Conservation (phyloP, 1,140 invertebrate species). For the Pemphigus obesinymphae region DNA sequence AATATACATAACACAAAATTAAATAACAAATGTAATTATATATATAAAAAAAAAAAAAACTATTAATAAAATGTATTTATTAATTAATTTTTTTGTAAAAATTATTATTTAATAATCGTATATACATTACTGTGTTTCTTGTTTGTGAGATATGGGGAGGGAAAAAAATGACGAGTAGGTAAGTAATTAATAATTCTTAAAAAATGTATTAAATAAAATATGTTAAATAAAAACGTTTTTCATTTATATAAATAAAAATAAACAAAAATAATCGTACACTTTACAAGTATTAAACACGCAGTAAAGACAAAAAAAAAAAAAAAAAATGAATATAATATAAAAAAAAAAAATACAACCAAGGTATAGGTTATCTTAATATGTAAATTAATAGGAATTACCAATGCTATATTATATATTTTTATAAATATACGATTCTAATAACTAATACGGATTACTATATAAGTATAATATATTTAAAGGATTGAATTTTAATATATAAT, state of each 20-base stretch:
- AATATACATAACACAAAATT: conserved; percentile 38
- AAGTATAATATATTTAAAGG: not conserved
- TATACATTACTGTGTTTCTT: no score
- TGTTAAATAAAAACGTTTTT: conserved; percentile 24
- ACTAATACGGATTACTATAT: no score
- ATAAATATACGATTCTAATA: no score
- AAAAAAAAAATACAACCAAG: conserved; percentile 2
- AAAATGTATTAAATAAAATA: not conserved
- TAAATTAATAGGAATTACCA: conserved; percentile 30
- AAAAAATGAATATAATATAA: not conserved
- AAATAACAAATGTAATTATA: conserved; percentile 33
- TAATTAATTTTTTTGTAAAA: not conserved
- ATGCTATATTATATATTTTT: not conserved
- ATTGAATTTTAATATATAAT: no score
- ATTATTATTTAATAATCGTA: conserved; percentile 13
- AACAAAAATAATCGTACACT: conserved; percentile 38
- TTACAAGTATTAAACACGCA: conserved; percentile 29
- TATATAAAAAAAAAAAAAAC: not conserved
- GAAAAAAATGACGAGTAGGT: not conserved
- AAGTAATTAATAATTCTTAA: not conserved
- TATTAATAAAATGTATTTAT: conserved; percentile 5
- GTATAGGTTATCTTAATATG: conserved; percentile 3
- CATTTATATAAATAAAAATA: conserved; percentile 11
- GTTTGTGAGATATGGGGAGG: no score
- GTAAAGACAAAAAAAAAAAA: conserved; percentile 12